Conservation (phyloP, 2,888 invertebrate genomes). For the Dolichopus griseipennis region DNA sequence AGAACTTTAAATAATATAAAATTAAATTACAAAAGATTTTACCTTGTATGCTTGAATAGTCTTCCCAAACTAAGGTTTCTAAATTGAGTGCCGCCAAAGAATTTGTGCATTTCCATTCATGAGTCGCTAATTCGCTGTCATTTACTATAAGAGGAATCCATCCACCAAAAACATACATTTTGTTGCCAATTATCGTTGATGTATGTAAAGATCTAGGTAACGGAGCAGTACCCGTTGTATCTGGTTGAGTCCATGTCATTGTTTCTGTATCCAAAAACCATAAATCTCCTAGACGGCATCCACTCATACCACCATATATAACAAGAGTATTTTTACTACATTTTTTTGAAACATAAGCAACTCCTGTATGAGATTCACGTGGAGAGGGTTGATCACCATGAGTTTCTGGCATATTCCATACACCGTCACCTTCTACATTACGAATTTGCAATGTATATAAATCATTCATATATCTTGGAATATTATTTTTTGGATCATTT, state of each 20-base stretch:
- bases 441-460: conserved; percentile 79
- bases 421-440: conserved; percentile 52
- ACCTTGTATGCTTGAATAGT: conserved; percentile 6
- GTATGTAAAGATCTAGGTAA: conserved; percentile 13
- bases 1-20: neutral
- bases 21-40: no score
- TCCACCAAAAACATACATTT: conserved; percentile 15
- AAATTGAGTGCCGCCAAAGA: conserved; percentile 9
- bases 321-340: conserved; percentile 71
- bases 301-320: conserved; percentile 95
- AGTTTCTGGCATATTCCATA: conserved; percentile 80
- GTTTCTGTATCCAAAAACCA: conserved; percentile 74
- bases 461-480: conserved; percentile 88
- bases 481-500: conserved; percentile 89
- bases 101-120: conserved; percentile 11
- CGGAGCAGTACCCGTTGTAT: conserved; percentile 1
- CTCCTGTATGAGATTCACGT: conserved; percentile 88
- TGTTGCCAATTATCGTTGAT: conserved; percentile 9
- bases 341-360: conserved; percentile 68
- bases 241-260: conserved; percentile 10
- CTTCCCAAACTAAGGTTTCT: conserved; percentile 8
- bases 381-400: conserved; percentile 80
- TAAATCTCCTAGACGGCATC: conserved; percentile 82
- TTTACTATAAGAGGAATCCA: neutral
- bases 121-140: neutral